phyloP scores from a whole-genome alignment of 2,113 vertebrate species.

The Pica pica region DNA sequence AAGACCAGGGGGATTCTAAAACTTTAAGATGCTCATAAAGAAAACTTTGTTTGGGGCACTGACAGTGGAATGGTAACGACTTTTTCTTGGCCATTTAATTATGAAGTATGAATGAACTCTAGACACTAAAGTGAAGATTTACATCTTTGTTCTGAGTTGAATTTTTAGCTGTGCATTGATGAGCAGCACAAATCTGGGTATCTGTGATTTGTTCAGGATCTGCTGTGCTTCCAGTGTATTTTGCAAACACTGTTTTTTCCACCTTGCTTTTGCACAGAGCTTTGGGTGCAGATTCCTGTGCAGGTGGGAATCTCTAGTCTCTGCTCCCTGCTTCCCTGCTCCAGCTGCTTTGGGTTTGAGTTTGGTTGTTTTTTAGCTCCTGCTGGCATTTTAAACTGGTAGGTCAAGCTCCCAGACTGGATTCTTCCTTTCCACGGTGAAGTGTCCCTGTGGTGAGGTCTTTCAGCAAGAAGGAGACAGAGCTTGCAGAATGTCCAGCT shows the following conservation, averaged over 20 bases:
- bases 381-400: neutral
- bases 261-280: neutral
- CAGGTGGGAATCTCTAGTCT: neutral
- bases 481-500: neutral
- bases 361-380: neutral
- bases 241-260: neutral
- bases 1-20: neutral
- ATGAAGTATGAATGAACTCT: neutral
- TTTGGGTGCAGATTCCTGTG: neutral
- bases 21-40: too few species aligned
- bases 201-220: neutral
- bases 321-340: neutral
- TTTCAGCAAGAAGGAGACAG: neutral
- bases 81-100: neutral
- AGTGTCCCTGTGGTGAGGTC: neutral
- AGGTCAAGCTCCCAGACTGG: neutral
- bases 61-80: neutral
- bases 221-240: neutral
- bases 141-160: neutral
- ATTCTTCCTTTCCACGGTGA: neutral
- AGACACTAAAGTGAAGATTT: neutral
- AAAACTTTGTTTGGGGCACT: neutral
- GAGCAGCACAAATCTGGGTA: neutral
- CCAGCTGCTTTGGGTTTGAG: neutral
- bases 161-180: neutral